These are phyloP conservation scores for Aphis gossypii DNA, from an alignment of 1,140 invertebrate species.

Conservation along the genomic window DNA sequence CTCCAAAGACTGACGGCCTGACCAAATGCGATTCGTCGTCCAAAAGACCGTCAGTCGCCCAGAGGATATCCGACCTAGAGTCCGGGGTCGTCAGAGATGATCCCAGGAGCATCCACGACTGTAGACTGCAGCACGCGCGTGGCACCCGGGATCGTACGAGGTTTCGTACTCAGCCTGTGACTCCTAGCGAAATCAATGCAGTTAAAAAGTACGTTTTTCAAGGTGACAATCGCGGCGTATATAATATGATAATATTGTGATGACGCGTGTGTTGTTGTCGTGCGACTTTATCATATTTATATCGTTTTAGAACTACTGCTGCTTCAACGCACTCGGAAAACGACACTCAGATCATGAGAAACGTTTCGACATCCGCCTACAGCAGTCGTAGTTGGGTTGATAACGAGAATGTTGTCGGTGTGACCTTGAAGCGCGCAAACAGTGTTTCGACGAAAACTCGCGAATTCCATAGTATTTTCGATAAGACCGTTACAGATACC, in stretches of 20 bases:
- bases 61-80: conserved; percentile 61
- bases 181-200: conserved; percentile 70
- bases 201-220: conserved; percentile 66
- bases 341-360: not conserved
- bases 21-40: not conserved
- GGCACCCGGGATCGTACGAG: conserved; percentile 60
- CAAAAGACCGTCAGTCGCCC: conserved; percentile 60
- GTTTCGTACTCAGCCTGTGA: conserved; percentile 72
- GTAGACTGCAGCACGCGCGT: not conserved
- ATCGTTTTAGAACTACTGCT: conserved; percentile 30
- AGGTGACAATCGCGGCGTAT: conserved; percentile 10
- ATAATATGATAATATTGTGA: not conserved
- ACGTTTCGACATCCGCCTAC: not conserved
- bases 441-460: conserved; percentile 58
- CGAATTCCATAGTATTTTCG: conserved; percentile 32
- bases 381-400: not conserved
- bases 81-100: conserved; percentile 17
- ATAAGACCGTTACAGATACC: not conserved
- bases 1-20: not conserved
- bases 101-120: not conserved
- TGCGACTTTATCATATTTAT: not conserved
- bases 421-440: conserved; percentile 61
- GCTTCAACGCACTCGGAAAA: not conserved
- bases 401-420: conserved; percentile 14
- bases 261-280: not conserved